These are phyloP conservation scores for Etheostoma spectabile DNA, from an alignment of 2,113 vertebrate genomes.

Conservation along the genomic window DNA sequence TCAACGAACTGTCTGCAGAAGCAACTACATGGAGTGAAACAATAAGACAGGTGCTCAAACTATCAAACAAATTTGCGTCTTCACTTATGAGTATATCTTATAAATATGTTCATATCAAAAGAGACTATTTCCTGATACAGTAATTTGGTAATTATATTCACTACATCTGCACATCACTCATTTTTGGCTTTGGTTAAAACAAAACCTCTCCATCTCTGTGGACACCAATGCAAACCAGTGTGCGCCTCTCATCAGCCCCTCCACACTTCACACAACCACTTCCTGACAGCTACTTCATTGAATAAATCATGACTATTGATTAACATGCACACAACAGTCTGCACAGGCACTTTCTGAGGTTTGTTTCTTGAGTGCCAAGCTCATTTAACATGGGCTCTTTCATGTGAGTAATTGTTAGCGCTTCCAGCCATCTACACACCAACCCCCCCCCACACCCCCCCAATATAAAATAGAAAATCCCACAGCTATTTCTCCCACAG, in stretches of 20 bases:
- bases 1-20: slow-evolving; percentile 48
- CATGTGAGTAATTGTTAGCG: slow-evolving; percentile 79
- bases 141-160: slow-evolving; percentile 19
- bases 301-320: slow-evolving; percentile 84
- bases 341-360: slow-evolving; percentile 63
- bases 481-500: slow-evolving; percentile 67
- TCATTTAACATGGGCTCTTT: slow-evolving; percentile 78
- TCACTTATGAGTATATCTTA: slow-evolving; percentile 11
- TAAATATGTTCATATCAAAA: slow-evolving; percentile 29
- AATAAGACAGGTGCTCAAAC: neutral
- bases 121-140: neutral
- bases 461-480: slow-evolving; percentile 67
- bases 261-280: slow-evolving; percentile 71
- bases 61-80: slow-evolving; percentile 18
- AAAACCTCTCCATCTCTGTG: slow-evolving; percentile 44
- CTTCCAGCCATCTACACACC: slow-evolving; percentile 63
- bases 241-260: slow-evolving; percentile 67
- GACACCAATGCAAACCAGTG: slow-evolving; percentile 50
- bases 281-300: slow-evolving; percentile 77
- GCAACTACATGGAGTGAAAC: slow-evolving; percentile 10
- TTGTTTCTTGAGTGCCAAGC: slow-evolving; percentile 79
- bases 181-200: slow-evolving; percentile 54
- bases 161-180: slow-evolving; percentile 27
- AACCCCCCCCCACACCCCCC: neutral
- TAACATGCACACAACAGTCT: slow-evolving; percentile 75